Evolutionary conservation across 2,888 invertebrate species (phyloP).

Genomic region (Apoderus coryli): DNA sequence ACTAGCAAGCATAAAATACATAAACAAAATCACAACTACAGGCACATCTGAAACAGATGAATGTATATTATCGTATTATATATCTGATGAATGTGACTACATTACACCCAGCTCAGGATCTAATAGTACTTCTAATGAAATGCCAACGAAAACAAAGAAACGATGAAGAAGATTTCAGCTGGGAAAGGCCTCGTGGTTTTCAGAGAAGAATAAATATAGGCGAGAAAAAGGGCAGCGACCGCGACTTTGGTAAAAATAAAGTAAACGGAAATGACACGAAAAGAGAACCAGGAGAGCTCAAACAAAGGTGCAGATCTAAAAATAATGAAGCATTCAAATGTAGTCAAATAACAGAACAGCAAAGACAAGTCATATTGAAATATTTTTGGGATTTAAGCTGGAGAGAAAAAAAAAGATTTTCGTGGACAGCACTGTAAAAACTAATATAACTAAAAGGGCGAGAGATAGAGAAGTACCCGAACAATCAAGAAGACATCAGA

Average conservation of each 20-base stretch:
- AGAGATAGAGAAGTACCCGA: slow-evolving; percentile 10
- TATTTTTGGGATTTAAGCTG: slow-evolving; percentile 11
- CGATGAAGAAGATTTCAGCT: slow-evolving; percentile 2
- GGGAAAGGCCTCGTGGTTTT: no score
- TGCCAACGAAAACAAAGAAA: slow-evolving; percentile 3
- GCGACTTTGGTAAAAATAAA: no score
- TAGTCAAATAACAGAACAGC: slow-evolving; percentile 4
- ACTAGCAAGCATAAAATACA: no score
- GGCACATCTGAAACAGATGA: no score
- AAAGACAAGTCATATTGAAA: slow-evolving; percentile 10
- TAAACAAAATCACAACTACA: no score
- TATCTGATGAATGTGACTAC: no score
- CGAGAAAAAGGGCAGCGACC: no score
- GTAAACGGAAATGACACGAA: slow-evolving; percentile 7
- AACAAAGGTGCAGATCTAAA: slow-evolving; percentile 5
- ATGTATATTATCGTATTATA: no score
- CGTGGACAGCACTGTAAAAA: slow-evolving; percentile 7
- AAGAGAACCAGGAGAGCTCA: slow-evolving; percentile 4
- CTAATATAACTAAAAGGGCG: slow-evolving; percentile 7
- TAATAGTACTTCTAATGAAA: no score
- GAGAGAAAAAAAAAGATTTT: slow-evolving; percentile 9
- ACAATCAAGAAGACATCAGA: slow-evolving; percentile 10
- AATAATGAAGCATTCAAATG: slow-evolving; percentile 9
- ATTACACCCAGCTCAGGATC: no score
- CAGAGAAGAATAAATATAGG: no score